Base-by-base conservation (phyloP, 2,113 vertebrate genomes). In the Sander vitreus region DNA sequence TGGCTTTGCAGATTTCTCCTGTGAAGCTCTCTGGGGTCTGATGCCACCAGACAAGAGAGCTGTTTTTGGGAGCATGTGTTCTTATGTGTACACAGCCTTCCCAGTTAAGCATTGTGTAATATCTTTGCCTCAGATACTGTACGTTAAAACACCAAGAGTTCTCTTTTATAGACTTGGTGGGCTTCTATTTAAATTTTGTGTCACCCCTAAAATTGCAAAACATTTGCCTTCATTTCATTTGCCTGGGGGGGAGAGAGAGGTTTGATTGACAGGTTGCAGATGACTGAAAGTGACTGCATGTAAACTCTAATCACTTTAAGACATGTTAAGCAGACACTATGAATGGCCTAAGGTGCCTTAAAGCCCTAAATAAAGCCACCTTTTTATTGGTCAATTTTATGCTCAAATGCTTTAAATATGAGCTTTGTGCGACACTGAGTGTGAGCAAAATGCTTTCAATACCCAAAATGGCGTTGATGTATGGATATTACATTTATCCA, bases 231-330 rank as follows among this genome's bases (percentile, higher is more conserved):
- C 1, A 2, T 68, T 53, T 36, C n/a, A n/a, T n/a, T n/a, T n/a
- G n/a, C n/a, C n/a, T 5, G 33, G 30, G 30, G 30, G 30, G 30
- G 30, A n/a, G n/a, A n/a, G n/a, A 30, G 27, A 30, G 59, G 62
- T 66, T 53, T 60, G 55, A 78, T n/a, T 70, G 66, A 78, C 66
- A 60, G n/a, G 15, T 14, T 60, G 33, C 4, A 63, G 33, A 27
- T 53, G 47, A 70, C 55, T 10, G 36, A 36, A 11, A 62, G 6
- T 36, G 76, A 23, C 64, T 18, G 55, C 65, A 27, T 30, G 23
- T 48, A 48, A 65, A 48, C 55, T 43, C 5, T 30, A 62, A 60
- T 59, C 45, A 21, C 16, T 43, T 12, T 53, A 7, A 30, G 18
- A 53, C 12, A 36, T 7, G 16, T 48, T 39, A 14, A n/a, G 5